phyloP scores from a whole-genome alignment of 1,140 invertebrate species.

The Lineus longissimus region DNA sequence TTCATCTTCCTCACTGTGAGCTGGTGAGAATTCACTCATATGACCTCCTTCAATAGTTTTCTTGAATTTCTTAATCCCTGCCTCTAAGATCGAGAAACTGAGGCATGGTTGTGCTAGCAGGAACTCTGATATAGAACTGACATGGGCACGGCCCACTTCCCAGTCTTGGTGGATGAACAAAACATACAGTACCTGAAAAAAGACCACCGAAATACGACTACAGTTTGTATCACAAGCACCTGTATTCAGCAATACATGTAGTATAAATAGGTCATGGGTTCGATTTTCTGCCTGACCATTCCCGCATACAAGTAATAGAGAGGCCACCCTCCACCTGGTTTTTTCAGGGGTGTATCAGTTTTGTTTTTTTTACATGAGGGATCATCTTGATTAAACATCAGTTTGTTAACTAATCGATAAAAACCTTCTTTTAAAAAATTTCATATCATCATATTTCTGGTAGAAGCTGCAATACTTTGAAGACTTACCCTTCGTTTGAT shows the following conservation, averaged over 20 bases:
- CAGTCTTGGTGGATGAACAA: slow-evolving; percentile 66
- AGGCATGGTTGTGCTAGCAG: slow-evolving; percentile 75
- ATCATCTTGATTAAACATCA: too few relatives aligned
- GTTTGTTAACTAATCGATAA: too few relatives aligned
- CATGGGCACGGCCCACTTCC: slow-evolving; percentile 57
- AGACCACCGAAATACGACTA: too few relatives aligned
- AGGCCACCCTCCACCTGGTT: too few relatives aligned
- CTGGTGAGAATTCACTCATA: slow-evolving; percentile 21
- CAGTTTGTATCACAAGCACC: not conserved
- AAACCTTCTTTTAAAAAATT: too few relatives aligned
- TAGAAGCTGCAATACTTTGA: too few relatives aligned
- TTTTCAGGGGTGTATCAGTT: too few relatives aligned
- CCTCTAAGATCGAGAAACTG: slow-evolving; percentile 80
- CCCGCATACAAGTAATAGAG: too few relatives aligned
- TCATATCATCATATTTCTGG: too few relatives aligned
- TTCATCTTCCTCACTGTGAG: slow-evolving; percentile 44
- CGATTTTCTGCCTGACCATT: too few relatives aligned
- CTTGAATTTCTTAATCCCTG: slow-evolving; percentile 55
- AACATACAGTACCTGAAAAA: slow-evolving; percentile 67
- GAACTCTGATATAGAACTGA: slow-evolving; percentile 76
- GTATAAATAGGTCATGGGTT: not conserved
- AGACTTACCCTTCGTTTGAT: slow-evolving; percentile 62
- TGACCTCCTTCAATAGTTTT: slow-evolving; percentile 10
- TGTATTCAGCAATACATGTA: not conserved
- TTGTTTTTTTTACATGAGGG: too few relatives aligned